Conservation (phyloP, 1,140 invertebrate genomes). For the Magallana ariakensis region DNA sequence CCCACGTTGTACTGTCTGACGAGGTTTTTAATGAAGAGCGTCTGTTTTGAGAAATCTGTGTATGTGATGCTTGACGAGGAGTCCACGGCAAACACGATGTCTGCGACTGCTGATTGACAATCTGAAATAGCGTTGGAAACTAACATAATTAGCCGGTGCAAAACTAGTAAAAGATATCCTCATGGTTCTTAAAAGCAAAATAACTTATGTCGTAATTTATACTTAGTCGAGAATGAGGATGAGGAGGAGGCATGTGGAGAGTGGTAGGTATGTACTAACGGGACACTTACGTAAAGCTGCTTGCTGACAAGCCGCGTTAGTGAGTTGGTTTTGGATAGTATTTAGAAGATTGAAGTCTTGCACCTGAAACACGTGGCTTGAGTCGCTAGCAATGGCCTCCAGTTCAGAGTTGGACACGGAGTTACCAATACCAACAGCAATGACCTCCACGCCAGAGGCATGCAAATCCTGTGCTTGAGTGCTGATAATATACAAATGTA, state of each 20-base stretch:
- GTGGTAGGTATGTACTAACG: too few species aligned
- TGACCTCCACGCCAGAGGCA: slow-evolving; percentile 49
- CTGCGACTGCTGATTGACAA: slow-evolving; percentile 62
- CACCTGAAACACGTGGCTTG: slow-evolving; percentile 53
- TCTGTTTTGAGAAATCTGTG: slow-evolving; percentile 61
- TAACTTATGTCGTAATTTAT: too few species aligned
- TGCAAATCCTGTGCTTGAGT: slow-evolving; percentile 41
- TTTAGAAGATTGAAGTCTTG: slow-evolving; percentile 53
- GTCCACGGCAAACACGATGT: slow-evolving; percentile 72
- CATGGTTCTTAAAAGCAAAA: too few species aligned
- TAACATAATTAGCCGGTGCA: too few species aligned
- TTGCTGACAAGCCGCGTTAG: slow-evolving; percentile 49
- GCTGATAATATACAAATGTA: neutral
- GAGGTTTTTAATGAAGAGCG: slow-evolving; percentile 61
- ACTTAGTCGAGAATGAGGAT: neutral
- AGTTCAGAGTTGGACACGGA: slow-evolving; percentile 51
- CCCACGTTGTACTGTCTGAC: slow-evolving; percentile 62
- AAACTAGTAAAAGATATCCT: too few species aligned
- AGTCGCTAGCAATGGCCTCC: slow-evolving; percentile 51
- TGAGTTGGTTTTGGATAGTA: slow-evolving; percentile 57
- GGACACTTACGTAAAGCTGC: neutral
- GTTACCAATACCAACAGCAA: slow-evolving; percentile 59
- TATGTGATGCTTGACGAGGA: slow-evolving; percentile 67
- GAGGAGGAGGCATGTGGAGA: too few species aligned
- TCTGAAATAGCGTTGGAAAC: slow-evolving; percentile 20